A percentile compares a stretch with the other conserved stretches of the same genome.
Conservation (phyloP, 2,797 vertebrate genomes). For the Acanthurus tractus region DNA sequence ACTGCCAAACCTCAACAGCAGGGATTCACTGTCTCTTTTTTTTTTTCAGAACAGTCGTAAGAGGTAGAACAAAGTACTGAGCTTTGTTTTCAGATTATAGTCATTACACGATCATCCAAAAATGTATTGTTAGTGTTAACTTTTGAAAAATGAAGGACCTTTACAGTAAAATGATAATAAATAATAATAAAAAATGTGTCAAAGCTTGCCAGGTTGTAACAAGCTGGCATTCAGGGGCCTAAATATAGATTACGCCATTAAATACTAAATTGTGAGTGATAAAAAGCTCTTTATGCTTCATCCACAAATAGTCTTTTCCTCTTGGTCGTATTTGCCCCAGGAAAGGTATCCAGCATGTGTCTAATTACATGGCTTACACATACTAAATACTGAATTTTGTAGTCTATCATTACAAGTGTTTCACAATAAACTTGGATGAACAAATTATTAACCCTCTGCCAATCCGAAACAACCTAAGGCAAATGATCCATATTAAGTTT, state of each 20-base stretch:
- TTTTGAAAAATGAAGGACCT: neutral
- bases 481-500: neutral
- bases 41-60: conserved; percentile 28
- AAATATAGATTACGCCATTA: neutral
- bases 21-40: conserved; percentile 9
- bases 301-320: neutral
- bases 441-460: neutral
- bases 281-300: too few species aligned
- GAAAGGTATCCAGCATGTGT: neutral
- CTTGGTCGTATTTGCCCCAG: neutral
- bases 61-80: conserved; percentile 11
- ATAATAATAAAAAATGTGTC: neutral
- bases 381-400: neutral
- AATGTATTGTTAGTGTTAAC: neutral
- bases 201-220: neutral
- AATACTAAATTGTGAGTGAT: too few species aligned
- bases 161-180: neutral
- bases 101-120: neutral
- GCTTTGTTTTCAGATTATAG: neutral
- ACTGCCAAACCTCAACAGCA: conserved; percentile 37
- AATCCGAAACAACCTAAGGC: conserved; percentile 1
- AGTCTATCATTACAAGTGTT: neutral
- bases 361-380: neutral
- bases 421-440: neutral
- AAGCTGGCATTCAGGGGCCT: neutral